Percentiles rank a stretch among this genome's conserved stretches.
phyloP scores from a whole-genome alignment of 2,888 invertebrate species.

The Cheilosia grossa region DNA sequence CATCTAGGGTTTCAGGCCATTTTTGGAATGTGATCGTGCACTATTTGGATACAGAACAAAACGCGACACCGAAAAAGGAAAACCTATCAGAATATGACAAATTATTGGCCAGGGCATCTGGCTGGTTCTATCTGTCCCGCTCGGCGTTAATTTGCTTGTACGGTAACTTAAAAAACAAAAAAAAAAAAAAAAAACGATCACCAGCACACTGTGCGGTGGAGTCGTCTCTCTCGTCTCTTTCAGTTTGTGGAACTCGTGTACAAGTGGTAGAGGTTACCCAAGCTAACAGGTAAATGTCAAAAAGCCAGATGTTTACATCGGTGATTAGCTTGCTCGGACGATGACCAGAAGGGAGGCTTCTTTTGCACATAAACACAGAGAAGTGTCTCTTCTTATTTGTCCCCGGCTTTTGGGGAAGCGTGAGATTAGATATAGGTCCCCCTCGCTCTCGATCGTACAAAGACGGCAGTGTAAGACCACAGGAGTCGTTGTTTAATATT shows the following conservation, averaged over 20 bases:
- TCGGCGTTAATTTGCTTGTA: conserved; percentile 53
- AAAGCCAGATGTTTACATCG: conserved; percentile 72
- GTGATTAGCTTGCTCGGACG: conserved; percentile 54
- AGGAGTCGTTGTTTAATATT: conserved; percentile 69
- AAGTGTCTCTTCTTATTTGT: conserved; percentile 21
- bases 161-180: neutral
- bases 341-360: conserved; percentile 34
- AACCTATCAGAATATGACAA: conserved; percentile 70
- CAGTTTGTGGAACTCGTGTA: conserved; percentile 31
- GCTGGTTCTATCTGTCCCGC: conserved; percentile 18
- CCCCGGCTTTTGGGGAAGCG: conserved; percentile 29
- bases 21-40: conserved; percentile 40
- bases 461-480: conserved; percentile 50
- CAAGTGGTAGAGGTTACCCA: conserved; percentile 44
- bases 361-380: conserved; percentile 49
- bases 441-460: conserved; percentile 15
- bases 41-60: conserved; percentile 34
- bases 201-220: neutral
- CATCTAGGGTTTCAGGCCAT: conserved; percentile 37
- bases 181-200: too few species aligned
- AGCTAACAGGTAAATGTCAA: conserved; percentile 70
- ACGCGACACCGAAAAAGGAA: conserved; percentile 28
- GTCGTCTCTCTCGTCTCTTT: neutral
- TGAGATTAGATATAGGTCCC: conserved; percentile 23
- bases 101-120: conserved; percentile 50